Evolutionary conservation across 2,113 vertebrate species (phyloP), one percentile per base, ranked within the genome.

Genomic region (Poeciliopsis prolifica): DNA sequence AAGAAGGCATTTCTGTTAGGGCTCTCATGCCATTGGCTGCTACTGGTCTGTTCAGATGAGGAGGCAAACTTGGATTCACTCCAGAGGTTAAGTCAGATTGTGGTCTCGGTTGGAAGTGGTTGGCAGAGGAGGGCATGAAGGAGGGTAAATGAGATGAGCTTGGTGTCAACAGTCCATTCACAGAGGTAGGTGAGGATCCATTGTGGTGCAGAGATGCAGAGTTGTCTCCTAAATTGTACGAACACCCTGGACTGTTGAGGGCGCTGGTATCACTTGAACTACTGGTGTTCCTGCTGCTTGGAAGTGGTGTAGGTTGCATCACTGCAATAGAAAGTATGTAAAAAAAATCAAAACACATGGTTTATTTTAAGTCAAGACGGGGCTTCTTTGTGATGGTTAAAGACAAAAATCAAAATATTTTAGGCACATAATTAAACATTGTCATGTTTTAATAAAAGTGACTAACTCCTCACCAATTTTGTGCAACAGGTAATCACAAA

Each of bases 251-350:
- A 22, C 24, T 68, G 58, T 28, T 12, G 0, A 26, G 68, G 42
- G 72, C 58, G 65, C 74, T 81, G 51, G 68, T 37, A 68, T 94
- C 92, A 33, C 87, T 92, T 15, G 58, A 88, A 79, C 70, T 83
- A 31, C 76, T 87, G 10, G 68, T 86, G 64, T 54, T 78, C 0
- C 51, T 40, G 42, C 89, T 77, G 62, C 69, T 86, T 64, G 90
- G 93, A 1, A 78, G 93, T 72, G 91, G 69, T 26, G 86, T 1
- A 2, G 87, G 91, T 17, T 87, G 78, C 0, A 95, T 77, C 58
- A 91, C 96, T 98, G 74, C 1, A 89, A 89, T 3, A 68, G 28
- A 83, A 65, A n/a, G 65, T 30, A 66, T 6, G 4, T 24, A 62
- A 2, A n/a, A 30, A 65, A 54, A 29, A 19, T 5, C 11, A 65